Base-by-base conservation (phyloP, 1,140 invertebrate species). In the Aplysia californica region DNA sequence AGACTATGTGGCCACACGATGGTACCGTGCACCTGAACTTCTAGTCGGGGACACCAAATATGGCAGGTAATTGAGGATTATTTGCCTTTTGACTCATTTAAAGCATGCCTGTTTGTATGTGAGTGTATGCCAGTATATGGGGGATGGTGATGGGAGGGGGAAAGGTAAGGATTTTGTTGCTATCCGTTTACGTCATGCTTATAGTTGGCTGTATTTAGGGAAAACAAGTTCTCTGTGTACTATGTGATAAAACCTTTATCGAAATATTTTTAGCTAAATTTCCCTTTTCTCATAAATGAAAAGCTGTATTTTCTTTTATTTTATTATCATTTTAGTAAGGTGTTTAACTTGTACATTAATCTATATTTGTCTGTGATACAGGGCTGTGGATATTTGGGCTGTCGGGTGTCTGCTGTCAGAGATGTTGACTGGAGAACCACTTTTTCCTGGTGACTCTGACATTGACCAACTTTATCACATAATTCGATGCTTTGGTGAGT, bases 1-100 rank as follows among this genome's bases (percentile, higher is more conserved):
- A 65, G 98, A 99, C 90, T 99, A 99, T 90, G 98, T 99, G 44
- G 98, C 98, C 1, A 99, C 98, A 6, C 91, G 98, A 39, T 99
- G 98, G 98, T 99, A 99, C 89, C 92, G 98, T 74, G 96, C 97
- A n/a, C 97, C 90, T 0, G 98, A 99, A 91, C 91, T 99, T 23
- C 91, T 99, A n/a, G 98, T 99, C 0, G 92, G 88, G 44, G 88
- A 89, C 77, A 88, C 87, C 29, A 89, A 89, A 81, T 90, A 90
- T 85, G 89, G 89, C 78, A 89, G 86, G 88, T 89, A 80, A 77
- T 79, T 76, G 21, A 33, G n/a, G n/a, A n/a, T n/a, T n/a, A n/a
- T n/a, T n/a, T n/a, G n/a, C n/a, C n/a, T 23, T 50, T 50, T 50
- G 10, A 50, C n/a, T 50, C 44, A 50, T 10, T n/a, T n/a, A 50